Percentiles rank a stretch among this genome's conserved stretches.
Conservation (phyloP, 1,140 invertebrate genomes). For the Dryas iulia region DNA sequence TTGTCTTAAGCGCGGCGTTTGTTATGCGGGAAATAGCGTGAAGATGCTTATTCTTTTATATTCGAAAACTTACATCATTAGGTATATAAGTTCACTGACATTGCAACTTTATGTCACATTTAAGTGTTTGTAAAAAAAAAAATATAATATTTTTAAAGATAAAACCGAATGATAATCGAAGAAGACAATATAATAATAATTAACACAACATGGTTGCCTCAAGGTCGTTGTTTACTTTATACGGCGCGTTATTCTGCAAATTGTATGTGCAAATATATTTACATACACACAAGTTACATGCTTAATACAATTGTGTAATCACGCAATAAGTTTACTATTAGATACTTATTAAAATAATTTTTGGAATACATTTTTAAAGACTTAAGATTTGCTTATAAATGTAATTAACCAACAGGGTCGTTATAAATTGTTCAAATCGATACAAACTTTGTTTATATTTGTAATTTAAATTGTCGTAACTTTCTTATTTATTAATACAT, state of each 20-base stretch:
- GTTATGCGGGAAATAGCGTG: no score
- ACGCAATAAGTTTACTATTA: background rate
- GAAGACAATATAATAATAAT: slow-evolving; percentile 7
- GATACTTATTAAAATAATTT: background rate
- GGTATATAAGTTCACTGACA: background rate
- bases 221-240: slow-evolving; percentile 10
- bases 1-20: no score
- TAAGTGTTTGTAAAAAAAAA: background rate
- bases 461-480: no score
- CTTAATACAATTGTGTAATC: background rate
- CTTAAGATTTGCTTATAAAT: no score
- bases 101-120: background rate
- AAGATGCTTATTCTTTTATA: no score
- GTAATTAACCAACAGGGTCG: no score
- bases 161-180: background rate
- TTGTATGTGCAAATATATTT: background rate
- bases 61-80: no score
- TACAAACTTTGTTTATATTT: no score
- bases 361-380: background rate
- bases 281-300: background rate
- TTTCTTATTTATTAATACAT: no score
- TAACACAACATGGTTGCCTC: background rate
- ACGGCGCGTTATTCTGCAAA: slow-evolving; percentile 2
- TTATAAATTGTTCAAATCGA: no score
- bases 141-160: background rate